Base-by-base conservation (phyloP, 2,797 vertebrate species). In the Anguilla marmorata region DNA sequence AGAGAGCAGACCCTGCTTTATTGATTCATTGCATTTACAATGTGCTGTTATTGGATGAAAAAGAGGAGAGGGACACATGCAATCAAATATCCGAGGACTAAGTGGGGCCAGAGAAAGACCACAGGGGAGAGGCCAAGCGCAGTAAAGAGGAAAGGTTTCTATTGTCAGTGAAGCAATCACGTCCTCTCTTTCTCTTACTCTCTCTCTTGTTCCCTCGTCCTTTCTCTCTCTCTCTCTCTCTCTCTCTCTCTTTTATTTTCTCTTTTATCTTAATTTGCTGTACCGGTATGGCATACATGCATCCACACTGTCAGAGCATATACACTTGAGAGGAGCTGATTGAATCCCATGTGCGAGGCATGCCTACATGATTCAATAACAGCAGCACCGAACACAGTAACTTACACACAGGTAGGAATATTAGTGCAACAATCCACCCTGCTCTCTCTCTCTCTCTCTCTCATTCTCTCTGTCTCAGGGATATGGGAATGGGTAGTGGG, bases 41-140 rank as follows among this genome's bases (percentile, higher is more conserved):
- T 91, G 92, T 93, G 93, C 93, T 92, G 94, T 95, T 95, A 95
- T 94, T 94, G 94, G 94, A 95, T 95, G 93, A 95, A 93, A 94
- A 92, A 91, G 91, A 92, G 91, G 89, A 92, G 89, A 88, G 54
- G 37, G 91, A 90, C 91, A 91, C 90, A 93, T 91, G 92, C 93
- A 94, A 94, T 94, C 93, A 93, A 88, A 93, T 92, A 93, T 94
- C 93, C 92, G 89, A 92, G 91, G 92, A 92, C 89, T 94, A 93
- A 93, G 90, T 90, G 93, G 92, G 93, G 94, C 90, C 92, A 94
- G 89, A 84, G 87, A 89, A 89, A 91, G 92, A 88, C 92, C 91
- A 58, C 50, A 54, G 41, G 16, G 69, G 21, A 85, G 60, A 19
- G 63, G 86, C 89, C 80, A 89, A 86, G 92, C 87, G 90, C 89